These are phyloP conservation scores for Lepus townsendii DNA, from an alignment of 2,797 vertebrate genomes.

Conservation along the genomic window DNA sequence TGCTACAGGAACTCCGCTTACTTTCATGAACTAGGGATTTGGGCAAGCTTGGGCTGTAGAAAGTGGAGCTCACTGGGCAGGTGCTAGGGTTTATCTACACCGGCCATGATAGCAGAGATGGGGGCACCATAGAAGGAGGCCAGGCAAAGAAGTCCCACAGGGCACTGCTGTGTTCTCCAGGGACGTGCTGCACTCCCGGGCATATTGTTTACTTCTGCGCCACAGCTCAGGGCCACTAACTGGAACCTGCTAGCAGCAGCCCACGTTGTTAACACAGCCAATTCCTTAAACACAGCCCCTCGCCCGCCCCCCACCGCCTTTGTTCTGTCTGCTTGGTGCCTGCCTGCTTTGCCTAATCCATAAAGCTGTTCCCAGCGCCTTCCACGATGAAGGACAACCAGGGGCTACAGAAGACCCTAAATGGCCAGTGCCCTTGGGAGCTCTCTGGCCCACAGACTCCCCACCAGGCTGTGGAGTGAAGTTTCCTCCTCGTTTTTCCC, in stretches of 20 bases:
- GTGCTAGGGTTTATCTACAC: fast-evolving
- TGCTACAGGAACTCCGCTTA: no score
- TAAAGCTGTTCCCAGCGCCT: not conserved
- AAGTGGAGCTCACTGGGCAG: not conserved
- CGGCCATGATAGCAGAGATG: not conserved
- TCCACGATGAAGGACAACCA: not conserved
- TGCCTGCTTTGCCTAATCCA: not conserved
- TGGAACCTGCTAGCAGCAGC: not conserved
- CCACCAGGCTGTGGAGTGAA: not conserved
- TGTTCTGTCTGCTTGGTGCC: not conserved
- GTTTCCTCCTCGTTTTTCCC: not conserved
- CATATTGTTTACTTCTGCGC: not conserved
- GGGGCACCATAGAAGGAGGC: not conserved
- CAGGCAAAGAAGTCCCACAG: not conserved
- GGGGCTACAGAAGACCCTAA: not conserved
- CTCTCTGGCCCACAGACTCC: not conserved
- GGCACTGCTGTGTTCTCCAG: no score
- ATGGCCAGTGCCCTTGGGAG: not conserved
- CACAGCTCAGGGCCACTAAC: not conserved
- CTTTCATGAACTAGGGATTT: not conserved
- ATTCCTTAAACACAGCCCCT: not conserved
- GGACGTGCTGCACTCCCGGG: no score
- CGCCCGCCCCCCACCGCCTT: no score
- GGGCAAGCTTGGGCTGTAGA: not conserved
- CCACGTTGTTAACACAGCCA: not conserved